These are phyloP conservation scores for Drymonia ruficornis DNA, from an alignment of 2,888 invertebrate species.

Conservation along the genomic window DNA sequence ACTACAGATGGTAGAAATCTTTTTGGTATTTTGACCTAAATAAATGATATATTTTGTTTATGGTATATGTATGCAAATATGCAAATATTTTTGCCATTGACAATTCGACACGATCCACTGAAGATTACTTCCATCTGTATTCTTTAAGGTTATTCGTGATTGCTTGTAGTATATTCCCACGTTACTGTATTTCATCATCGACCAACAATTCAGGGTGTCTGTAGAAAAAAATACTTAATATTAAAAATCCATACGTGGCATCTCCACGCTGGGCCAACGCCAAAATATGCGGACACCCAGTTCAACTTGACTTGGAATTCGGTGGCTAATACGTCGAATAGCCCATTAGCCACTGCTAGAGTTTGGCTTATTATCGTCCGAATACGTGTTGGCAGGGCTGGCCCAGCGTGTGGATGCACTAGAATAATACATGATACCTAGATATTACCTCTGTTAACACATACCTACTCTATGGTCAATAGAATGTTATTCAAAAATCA, in stretches of 20 bases:
- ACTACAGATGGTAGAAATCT: conserved; percentile 3
- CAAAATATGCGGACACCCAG: no score
- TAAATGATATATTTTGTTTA: neutral
- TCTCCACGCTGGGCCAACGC: no score
- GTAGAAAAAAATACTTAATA: conserved; percentile 17
- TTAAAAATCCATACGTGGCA: neutral
- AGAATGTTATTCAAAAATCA: neutral
- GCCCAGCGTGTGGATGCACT: no score
- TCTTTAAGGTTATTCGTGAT: conserved; percentile 11
- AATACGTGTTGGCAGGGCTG: no score
- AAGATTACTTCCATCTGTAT: conserved; percentile 4
- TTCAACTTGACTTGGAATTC: no score
- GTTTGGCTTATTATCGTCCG: no score
- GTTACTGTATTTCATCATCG: conserved; percentile 36
- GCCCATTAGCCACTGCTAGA: no score
- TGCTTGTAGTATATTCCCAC: conserved; percentile 22
- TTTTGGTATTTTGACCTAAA: neutral
- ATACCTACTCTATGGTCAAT: neutral
- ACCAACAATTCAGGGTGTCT: conserved; percentile 61
- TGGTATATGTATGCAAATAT: no score
- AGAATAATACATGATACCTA: no score
- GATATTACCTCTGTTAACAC: neutral
- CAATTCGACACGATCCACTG: neutral
- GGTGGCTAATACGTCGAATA: no score
- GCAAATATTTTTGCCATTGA: no score